Conservation (phyloP, 2,113 vertebrate species). For the Scopus umbretta region DNA sequence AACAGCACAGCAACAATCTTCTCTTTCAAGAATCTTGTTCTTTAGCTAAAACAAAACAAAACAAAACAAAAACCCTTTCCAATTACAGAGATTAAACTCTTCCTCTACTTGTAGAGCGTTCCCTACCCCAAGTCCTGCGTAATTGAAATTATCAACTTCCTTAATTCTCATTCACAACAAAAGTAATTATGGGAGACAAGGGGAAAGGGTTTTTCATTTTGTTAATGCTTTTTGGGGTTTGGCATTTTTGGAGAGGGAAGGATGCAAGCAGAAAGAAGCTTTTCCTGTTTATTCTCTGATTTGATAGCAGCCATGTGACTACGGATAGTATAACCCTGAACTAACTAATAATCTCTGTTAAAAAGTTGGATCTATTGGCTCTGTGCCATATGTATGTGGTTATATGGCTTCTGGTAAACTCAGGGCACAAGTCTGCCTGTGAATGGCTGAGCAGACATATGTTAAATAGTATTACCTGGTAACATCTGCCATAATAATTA, state of each 20-base stretch:
- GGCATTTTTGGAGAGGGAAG: not conserved
- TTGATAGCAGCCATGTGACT: not conserved
- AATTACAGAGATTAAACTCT: not conserved
- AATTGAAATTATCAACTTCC: not conserved
- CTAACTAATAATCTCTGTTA: not conserved
- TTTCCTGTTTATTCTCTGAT: not conserved
- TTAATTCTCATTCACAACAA: not conserved
- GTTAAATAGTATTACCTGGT: not conserved
- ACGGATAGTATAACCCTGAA: not conserved
- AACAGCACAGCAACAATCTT: not conserved
- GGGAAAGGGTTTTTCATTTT: not conserved
- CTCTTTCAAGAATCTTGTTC: not conserved
- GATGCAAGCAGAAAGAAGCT: not conserved
- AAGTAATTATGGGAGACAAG: not conserved
- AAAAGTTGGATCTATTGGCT: not conserved
- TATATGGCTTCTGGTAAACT: not conserved
- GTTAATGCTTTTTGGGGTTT: not conserved
- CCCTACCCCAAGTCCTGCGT: not conserved
- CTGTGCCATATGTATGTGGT: not conserved
- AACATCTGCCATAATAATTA: slow-evolving; percentile 5
- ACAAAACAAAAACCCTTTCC: not conserved
- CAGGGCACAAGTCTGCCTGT: not conserved
- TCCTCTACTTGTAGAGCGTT: not conserved
- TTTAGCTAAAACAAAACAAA: not conserved
- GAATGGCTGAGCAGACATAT: not conserved